Evolutionary conservation across 2,888 invertebrate genomes (phyloP).

Genomic region (Macrosiphum euphorbiae): DNA sequence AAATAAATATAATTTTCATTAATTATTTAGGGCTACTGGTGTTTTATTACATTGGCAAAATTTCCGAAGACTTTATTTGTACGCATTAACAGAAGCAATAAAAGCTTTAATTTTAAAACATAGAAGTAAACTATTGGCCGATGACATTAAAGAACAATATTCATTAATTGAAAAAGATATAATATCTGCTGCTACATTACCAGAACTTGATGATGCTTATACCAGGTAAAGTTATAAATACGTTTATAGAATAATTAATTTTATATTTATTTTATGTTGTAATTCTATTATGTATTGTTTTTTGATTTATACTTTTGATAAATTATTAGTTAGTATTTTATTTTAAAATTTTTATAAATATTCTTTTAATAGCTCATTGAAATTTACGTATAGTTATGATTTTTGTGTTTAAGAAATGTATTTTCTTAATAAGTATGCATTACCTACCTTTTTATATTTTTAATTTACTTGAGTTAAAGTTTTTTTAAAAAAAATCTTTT

Average conservation of each 20-base stretch:
- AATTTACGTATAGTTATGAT: not conserved
- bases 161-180: constrained; percentile 85
- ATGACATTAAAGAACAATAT: constrained; percentile 79
- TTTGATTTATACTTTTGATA: not conserved
- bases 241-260: not conserved
- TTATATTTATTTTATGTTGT: not conserved
- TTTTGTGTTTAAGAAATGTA: not conserved
- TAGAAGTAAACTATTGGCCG: constrained; percentile 80
- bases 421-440: not conserved
- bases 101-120: constrained; percentile 89
- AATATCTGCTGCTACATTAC: constrained; percentile 87
- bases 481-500: not conserved
- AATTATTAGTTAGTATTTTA: not conserved
- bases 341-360: not conserved
- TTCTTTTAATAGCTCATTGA: not conserved
- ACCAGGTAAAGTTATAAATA: constrained; percentile 73
- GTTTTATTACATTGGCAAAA: constrained; percentile 89
- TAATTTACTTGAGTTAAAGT: not conserved
- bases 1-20: not conserved
- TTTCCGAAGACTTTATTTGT: constrained; percentile 89
- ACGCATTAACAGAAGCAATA: constrained; percentile 93
- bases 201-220: constrained; percentile 91
- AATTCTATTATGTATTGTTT: not conserved
- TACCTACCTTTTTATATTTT: not conserved
- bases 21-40: constrained; percentile 81